These are phyloP conservation scores for Pseudolycoriella hygida DNA, from an alignment of 2,888 invertebrate genomes.

Conservation along the genomic window DNA sequence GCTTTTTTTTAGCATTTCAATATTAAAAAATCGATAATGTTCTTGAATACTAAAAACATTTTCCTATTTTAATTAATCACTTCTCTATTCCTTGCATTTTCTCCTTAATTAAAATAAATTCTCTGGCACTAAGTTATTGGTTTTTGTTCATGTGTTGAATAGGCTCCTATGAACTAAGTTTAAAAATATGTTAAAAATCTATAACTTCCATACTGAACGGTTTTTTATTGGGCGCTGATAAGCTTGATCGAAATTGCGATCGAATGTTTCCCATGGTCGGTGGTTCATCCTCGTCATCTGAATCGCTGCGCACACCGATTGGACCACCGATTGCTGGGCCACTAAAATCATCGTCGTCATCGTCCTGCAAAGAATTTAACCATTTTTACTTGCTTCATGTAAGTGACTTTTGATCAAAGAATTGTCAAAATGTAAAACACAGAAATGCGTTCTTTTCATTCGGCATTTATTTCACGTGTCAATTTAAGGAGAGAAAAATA, in stretches of 20 bases:
- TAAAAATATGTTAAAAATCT: conserved; percentile 27
- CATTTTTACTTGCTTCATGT: too few relatives aligned
- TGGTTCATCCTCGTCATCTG: conserved; percentile 32
- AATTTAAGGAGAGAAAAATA: too few relatives aligned
- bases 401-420: too few relatives aligned
- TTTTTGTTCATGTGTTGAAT: neutral
- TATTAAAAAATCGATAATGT: neutral
- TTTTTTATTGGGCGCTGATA: conserved; percentile 30
- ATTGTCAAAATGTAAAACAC: too few relatives aligned
- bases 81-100: neutral
- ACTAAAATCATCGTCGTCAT: conserved; percentile 31
- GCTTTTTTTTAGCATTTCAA: too few relatives aligned
- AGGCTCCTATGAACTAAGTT: neutral
- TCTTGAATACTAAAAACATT: neutral
- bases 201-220: conserved; percentile 39
- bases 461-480: too few relatives aligned
- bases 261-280: conserved; percentile 24
- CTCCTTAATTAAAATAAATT: neutral
- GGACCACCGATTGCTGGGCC: conserved; percentile 27
- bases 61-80: neutral
- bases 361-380: conserved; percentile 28
- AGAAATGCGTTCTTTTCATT: too few relatives aligned
- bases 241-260: conserved; percentile 15
- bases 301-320: conserved; percentile 25
- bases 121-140: conserved; percentile 1